These are phyloP conservation scores for Axinella damicornis DNA, from an alignment of 37 sponge, comb jelly and placozoan species.

Conservation along the genomic window DNA sequence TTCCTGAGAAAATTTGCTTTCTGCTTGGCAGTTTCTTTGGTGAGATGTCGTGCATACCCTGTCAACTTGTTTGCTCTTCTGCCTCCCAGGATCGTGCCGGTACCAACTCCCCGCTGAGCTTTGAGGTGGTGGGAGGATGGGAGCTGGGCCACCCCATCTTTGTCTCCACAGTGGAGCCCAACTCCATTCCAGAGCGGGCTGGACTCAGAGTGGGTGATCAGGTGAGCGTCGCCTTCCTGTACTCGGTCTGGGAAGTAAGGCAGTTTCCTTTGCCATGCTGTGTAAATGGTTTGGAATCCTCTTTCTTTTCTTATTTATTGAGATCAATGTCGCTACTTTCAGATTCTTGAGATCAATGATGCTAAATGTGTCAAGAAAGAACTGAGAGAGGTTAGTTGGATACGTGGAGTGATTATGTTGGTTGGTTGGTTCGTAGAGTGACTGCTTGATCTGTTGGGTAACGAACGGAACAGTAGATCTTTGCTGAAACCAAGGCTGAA, in stretches of 20 bases:
- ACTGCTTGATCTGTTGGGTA: too few species aligned
- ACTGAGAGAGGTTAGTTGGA: constrained; percentile 30
- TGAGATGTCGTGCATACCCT: too few species aligned
- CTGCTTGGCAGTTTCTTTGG: too few species aligned
- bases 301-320: background rate
- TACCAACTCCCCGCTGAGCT: constrained; percentile 62
- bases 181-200: constrained; percentile 44
- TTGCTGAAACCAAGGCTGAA: too few species aligned
- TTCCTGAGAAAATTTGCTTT: too few species aligned
- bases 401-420: too few species aligned
- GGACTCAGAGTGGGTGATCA: constrained; percentile 74
- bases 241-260: background rate
- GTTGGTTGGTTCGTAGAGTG: too few species aligned
- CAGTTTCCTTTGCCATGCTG: background rate
- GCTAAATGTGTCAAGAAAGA: constrained; percentile 60
- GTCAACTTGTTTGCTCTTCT: background rate
- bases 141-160: constrained; percentile 50
- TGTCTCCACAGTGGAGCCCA: constrained; percentile 44
- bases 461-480: too few species aligned
- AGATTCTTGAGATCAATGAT: constrained; percentile 70
- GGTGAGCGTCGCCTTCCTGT: constrained; percentile 26
- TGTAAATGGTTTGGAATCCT: too few species aligned
- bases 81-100: constrained; percentile 54
- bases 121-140: constrained; percentile 74
- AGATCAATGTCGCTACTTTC: background rate